Conservation (phyloP, 2,113 vertebrate species). For the Panthera uncia region DNA sequence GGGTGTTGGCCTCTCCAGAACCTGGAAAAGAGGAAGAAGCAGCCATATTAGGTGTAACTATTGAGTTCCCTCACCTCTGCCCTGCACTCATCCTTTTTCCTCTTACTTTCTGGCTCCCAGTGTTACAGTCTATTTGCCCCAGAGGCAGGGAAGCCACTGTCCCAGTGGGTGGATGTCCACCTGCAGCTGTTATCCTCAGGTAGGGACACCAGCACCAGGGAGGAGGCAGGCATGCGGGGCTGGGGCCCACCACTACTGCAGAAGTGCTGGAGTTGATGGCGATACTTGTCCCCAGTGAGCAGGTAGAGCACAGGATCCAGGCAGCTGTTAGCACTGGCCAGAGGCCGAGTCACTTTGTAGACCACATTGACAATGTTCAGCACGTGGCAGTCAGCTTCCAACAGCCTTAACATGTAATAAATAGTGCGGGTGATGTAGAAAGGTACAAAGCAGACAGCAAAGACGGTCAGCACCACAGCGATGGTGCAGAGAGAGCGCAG, state of each 20-base stretch:
- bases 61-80: neutral
- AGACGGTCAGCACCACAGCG: conserved; percentile 89
- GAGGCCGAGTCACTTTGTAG: conserved; percentile 95
- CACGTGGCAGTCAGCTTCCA: conserved; percentile 85
- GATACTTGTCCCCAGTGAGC: conserved; percentile 91
- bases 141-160: neutral
- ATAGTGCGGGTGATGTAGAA: conserved; percentile 95
- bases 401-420: conserved; percentile 91
- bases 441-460: conserved; percentile 93
- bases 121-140: neutral
- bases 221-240: neutral
- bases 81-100: neutral
- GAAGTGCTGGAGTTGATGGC: conserved; percentile 82
- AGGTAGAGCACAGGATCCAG: conserved; percentile 96
- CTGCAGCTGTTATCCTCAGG: conserved; percentile 26
- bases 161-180: neutral
- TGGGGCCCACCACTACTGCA: conserved; percentile 52
- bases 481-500: conserved; percentile 92
- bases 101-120: neutral
- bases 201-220: conserved; percentile 60
- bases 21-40: neutral
- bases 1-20: neutral
- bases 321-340: conserved; percentile 96
- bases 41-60: neutral
- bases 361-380: conserved; percentile 93